These are phyloP conservation scores for Pseudopodoces humilis DNA, from an alignment of 2,113 vertebrate species.

Conservation along the genomic window DNA sequence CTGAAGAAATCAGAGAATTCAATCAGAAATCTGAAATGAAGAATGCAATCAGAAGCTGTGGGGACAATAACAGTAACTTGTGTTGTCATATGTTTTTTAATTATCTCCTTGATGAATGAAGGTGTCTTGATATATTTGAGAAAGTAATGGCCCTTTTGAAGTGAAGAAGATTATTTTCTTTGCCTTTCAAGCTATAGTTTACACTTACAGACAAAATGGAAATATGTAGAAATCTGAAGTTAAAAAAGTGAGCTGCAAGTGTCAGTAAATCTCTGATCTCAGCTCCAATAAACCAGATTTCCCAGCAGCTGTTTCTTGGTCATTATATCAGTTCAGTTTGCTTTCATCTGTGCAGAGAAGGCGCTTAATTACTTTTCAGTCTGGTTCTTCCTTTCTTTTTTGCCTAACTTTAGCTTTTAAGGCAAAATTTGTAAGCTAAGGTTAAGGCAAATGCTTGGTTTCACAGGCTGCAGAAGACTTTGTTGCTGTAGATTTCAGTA, in stretches of 20 bases:
- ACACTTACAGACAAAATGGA: background rate
- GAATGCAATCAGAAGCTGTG: background rate
- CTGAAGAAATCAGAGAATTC: background rate
- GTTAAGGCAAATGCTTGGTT: background rate
- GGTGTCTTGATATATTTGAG: background rate
- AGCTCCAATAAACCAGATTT: background rate
- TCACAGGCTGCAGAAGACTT: background rate
- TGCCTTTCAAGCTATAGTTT: background rate
- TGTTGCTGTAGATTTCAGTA: background rate
- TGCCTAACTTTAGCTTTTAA: background rate
- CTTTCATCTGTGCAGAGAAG: background rate
- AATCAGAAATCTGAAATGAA: background rate
- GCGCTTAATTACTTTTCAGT: background rate
- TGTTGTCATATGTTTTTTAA: background rate
- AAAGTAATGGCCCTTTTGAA: background rate
- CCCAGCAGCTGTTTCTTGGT: background rate
- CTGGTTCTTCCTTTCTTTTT: background rate
- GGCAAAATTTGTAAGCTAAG: background rate
- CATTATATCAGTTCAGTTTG: background rate
- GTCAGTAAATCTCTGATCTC: background rate
- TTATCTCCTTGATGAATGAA: background rate
- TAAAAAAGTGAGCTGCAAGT: background rate
- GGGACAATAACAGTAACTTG: background rate
- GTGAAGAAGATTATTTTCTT: background rate
- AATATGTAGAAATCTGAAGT: background rate